A percentile compares a stretch with the other conserved stretches of the same genome.
Conservation (phyloP, 2,888 invertebrate species). For the Petrolisthes cinctipes region DNA sequence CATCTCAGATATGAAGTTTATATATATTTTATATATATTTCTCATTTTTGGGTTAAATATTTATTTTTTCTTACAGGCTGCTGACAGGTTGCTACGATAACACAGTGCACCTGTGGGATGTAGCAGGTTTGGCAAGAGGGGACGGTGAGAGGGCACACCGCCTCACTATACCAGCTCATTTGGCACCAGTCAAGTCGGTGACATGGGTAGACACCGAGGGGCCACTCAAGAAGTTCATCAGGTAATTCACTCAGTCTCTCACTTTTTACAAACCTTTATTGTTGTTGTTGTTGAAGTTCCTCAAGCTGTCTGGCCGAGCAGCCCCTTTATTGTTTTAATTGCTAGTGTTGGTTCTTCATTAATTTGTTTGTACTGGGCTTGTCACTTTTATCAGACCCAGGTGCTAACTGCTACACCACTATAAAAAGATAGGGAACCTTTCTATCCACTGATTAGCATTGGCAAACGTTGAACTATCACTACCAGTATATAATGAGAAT, state of each 20-base stretch:
- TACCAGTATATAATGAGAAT: too few relatives aligned
- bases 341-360: too few relatives aligned
- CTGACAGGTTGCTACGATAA: slow-evolving; percentile 94
- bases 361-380: background rate
- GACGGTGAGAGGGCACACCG: slow-evolving; percentile 75
- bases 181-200: slow-evolving; percentile 88
- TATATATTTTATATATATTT: too few relatives aligned
- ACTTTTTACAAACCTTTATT: background rate
- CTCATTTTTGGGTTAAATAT: too few relatives aligned
- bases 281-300: too few relatives aligned
- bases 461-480: too few relatives aligned
- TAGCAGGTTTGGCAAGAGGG: slow-evolving; percentile 75
- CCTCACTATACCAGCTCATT: slow-evolving; percentile 87
- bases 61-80: slow-evolving; percentile 70
- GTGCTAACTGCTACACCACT: background rate
- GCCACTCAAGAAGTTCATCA: slow-evolving; percentile 79
- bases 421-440: background rate
- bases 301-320: too few relatives aligned
- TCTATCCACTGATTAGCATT: too few relatives aligned
- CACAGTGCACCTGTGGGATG: slow-evolving; percentile 90
- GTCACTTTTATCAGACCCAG: slow-evolving; percentile 2
- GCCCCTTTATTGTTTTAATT: too few relatives aligned
- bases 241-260: slow-evolving; percentile 67
- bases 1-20: too few relatives aligned
- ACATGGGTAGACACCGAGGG: slow-evolving; percentile 83